Conservation (phyloP, 2,888 invertebrate genomes). For the Eupithecia subumbrata region DNA sequence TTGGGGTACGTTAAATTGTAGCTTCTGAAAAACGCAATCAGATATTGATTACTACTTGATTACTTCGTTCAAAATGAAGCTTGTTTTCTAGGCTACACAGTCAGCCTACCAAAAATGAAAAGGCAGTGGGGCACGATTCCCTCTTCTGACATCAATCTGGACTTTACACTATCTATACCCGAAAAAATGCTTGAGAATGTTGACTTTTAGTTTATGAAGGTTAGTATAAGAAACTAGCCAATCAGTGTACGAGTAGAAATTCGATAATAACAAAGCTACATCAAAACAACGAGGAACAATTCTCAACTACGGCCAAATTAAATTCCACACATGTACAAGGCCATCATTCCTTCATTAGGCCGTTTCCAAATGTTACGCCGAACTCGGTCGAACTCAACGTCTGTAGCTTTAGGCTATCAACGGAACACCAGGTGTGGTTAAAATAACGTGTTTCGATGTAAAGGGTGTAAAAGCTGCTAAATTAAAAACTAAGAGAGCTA, state of each 20-base stretch:
- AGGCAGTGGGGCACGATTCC: too few species aligned
- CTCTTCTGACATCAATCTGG: not conserved
- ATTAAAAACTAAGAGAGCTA: not conserved
- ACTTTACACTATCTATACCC: not conserved
- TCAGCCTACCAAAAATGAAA: too few species aligned
- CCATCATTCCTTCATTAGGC: constrained; percentile 38
- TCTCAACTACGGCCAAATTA: constrained; percentile 35
- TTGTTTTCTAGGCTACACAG: too few species aligned
- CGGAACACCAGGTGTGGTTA: constrained; percentile 62
- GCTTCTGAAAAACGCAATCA: not conserved
- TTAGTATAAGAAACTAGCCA: not conserved
- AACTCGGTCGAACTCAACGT: constrained; percentile 32
- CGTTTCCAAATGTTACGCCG: constrained; percentile 38
- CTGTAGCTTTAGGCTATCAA: constrained; percentile 48
- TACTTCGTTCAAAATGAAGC: too few species aligned
- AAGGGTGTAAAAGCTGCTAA: constrained; percentile 24
- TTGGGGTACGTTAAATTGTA: not conserved
- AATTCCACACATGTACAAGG: constrained; percentile 34
- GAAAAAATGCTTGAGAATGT: not conserved
- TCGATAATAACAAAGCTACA: not conserved
- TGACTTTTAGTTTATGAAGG: not conserved
- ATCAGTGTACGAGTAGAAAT: not conserved
- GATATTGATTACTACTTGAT: too few species aligned
- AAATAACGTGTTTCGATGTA: constrained; percentile 59
- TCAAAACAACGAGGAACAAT: constrained; percentile 29